Percentiles rank a stretch among this genome's conserved stretches.
These are phyloP conservation scores for Campoletis raptor DNA, from an alignment of 2,888 invertebrate species.

Conservation along the genomic window DNA sequence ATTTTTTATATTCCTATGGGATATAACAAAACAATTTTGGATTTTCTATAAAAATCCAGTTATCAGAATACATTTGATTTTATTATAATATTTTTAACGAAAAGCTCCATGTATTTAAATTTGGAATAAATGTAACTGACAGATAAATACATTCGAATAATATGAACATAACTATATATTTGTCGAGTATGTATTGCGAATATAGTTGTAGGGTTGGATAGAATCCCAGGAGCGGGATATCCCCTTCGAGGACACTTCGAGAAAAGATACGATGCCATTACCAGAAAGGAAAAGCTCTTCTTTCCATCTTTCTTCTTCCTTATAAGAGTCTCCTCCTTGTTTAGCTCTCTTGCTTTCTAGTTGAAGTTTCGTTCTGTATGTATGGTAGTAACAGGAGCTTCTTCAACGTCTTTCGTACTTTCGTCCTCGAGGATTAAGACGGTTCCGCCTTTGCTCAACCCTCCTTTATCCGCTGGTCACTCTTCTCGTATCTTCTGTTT, in stretches of 20 bases:
- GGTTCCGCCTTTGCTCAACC: slow-evolving; percentile 46
- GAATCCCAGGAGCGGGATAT: slow-evolving; percentile 50
- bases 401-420: slow-evolving; percentile 53
- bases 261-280: slow-evolving; percentile 66
- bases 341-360: neutral
- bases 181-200: slow-evolving; percentile 22
- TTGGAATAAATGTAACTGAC: neutral
- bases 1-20: too few relatives aligned
- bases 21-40: too few relatives aligned
- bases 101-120: neutral
- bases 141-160: neutral
- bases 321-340: neutral
- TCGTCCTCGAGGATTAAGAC: slow-evolving; percentile 62
- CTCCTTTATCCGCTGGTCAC: slow-evolving; percentile 28
- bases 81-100: neutral
- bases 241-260: slow-evolving; percentile 53
- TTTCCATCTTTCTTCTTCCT: slow-evolving; percentile 39
- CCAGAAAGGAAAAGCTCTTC: slow-evolving; percentile 58
- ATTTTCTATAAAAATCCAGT: neutral
- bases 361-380: slow-evolving; percentile 22
- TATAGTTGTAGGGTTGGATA: slow-evolving; percentile 21
- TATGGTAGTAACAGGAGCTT: slow-evolving; percentile 31
- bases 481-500: slow-evolving; percentile 23
- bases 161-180: slow-evolving; percentile 13
- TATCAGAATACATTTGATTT: neutral